Conservation (phyloP, 2,113 vertebrate species). For the Dicrurus megarhynchus region DNA sequence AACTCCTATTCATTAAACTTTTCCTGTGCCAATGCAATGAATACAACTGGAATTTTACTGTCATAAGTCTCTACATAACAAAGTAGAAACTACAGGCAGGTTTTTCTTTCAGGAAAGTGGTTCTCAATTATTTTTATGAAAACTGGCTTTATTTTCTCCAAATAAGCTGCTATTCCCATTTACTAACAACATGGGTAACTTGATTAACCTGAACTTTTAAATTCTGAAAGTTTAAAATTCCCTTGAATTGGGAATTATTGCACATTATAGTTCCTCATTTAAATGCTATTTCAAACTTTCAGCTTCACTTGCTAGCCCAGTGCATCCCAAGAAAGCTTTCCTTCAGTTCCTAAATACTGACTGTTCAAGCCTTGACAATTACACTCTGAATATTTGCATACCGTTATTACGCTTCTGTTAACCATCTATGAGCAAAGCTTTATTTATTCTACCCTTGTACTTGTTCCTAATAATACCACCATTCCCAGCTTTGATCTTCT, state of each 20-base stretch:
- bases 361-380: conserved; percentile 47
- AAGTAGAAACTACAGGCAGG: neutral
- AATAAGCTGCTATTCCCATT: neutral
- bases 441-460: conserved; percentile 2
- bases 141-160: neutral
- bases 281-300: neutral
- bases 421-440: conserved; percentile 1
- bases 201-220: neutral
- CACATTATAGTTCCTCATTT: neutral
- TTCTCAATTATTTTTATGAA: neutral
- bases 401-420: neutral
- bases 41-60: neutral
- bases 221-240: neutral
- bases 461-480: neutral
- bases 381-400: conserved; percentile 44
- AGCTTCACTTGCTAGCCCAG: neutral
- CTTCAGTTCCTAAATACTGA: neutral
- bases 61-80: neutral
- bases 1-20: neutral
- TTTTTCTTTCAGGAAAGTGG: neutral
- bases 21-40: neutral
- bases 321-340: neutral
- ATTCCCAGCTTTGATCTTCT: conserved; percentile 14
- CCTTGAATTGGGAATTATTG: neutral
- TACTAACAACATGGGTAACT: neutral